Base-by-base conservation (phyloP, 2,113 vertebrate species). In the Halcyon senegalensis region DNA sequence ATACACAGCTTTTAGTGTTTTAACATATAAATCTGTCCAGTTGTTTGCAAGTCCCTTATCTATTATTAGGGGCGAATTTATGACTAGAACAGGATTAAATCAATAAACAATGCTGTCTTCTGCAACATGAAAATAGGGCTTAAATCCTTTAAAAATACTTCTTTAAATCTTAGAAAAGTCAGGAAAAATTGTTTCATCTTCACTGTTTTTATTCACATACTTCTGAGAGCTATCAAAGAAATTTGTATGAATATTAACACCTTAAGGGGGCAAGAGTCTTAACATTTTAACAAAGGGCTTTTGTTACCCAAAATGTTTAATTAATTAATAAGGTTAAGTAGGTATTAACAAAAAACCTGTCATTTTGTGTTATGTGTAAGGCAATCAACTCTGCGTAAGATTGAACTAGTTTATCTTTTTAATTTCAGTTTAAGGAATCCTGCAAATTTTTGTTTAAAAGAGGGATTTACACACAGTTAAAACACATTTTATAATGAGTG, bases 311-410 rank as follows among this genome's bases (percentile, higher is more conserved):
- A 94, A 94, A 87, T 44, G 25, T 92, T 94, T 94, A 94, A 93
- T 96, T 94, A 93, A 91, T 93, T 94, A 94, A 91, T 92, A 93
- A 97, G 94, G 94, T 80, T 96, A 97, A 94, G 93, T 84, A 91
- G 84, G 87, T 94, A 95, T 94, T 96, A 96, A 94, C 66, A 92
- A 92, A 79, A 94, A 93, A 24, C 17, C 81, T 96, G 95, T 92
- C 89, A 92, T 69, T 94, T 76, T 69, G 72, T 92, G 53, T 94
- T 96, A 92, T 2, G 6, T 43, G 79, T n/a, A 66, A 63, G 31
- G 84, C 63, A 78, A 91, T 89, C 77, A 92, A 77, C 43, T 62
- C 53, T 20, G 31, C 0, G 0, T 73, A 94, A 87, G n/a, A 90
- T 0, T 89, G 62, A 90, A 90, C 74, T 82, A 79, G 23, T 76